These are phyloP conservation scores for Cardiocondyla obscurior DNA, from an alignment of 1,140 invertebrate genomes.

Conservation along the genomic window DNA sequence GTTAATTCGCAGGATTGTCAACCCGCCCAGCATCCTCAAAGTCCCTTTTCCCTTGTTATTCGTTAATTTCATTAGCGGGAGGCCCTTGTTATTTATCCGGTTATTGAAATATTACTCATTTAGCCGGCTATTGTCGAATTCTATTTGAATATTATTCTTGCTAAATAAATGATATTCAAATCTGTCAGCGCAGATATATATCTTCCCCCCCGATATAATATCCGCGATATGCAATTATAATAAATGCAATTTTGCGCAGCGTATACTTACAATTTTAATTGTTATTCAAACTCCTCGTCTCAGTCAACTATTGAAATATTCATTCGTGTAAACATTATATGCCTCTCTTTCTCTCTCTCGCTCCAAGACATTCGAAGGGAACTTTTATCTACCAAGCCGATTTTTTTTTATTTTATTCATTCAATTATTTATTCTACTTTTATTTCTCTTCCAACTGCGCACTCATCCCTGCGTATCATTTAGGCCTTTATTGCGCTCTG, in stretches of 20 bases:
- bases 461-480: not conserved
- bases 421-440: not conserved
- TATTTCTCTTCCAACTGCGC: not conserved
- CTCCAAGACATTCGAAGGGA: too few relatives aligned
- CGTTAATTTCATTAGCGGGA: too few relatives aligned
- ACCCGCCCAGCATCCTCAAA: too few relatives aligned
- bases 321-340: not conserved
- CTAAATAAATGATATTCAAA: not conserved
- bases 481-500: constrained; percentile 33
- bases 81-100: too few relatives aligned
- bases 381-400: not conserved
- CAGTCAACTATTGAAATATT: not conserved
- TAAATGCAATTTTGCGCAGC: not conserved
- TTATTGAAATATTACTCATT: too few relatives aligned
- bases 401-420: not conserved
- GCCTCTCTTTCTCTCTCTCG: too few relatives aligned
- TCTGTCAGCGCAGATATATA: not conserved
- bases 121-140: not conserved
- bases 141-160: not conserved
- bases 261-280: not conserved
- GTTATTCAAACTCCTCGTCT: not conserved
- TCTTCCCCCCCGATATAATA: not conserved
- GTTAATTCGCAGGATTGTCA: too few relatives aligned
- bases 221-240: not conserved
- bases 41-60: too few relatives aligned